Conservation (phyloP, 2,113 vertebrate genomes). For the Channa maculata region DNA sequence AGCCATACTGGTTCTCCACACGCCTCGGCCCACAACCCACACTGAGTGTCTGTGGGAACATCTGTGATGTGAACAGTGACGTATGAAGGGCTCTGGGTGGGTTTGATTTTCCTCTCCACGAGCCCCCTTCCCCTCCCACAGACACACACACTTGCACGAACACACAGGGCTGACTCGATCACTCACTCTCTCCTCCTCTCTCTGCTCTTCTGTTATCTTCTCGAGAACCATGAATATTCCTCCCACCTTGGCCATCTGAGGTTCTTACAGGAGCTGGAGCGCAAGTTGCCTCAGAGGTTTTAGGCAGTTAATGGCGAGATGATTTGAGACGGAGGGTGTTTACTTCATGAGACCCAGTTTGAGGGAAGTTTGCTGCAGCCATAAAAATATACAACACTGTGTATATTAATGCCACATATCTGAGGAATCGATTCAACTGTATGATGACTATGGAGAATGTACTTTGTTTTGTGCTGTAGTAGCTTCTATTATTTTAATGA, state of each 20-base stretch:
- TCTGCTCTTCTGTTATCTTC: slow-evolving; percentile 56
- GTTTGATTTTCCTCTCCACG: slow-evolving; percentile 74
- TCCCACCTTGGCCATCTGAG: slow-evolving; percentile 75
- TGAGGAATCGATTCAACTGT: too few relatives aligned
- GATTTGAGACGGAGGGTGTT: background rate
- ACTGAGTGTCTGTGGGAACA: slow-evolving; percentile 78
- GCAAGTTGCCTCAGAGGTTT: slow-evolving; percentile 33
- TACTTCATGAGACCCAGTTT: background rate
- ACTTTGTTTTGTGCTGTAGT: too few relatives aligned
- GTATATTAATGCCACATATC: too few relatives aligned
- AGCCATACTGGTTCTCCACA: slow-evolving; percentile 65
- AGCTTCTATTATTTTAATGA: too few relatives aligned
- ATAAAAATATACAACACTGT: background rate
- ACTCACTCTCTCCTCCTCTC: slow-evolving; percentile 43
- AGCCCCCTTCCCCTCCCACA: slow-evolving; percentile 69
- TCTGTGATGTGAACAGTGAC: slow-evolving; percentile 80
- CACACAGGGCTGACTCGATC: slow-evolving; percentile 34
- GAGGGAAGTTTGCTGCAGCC: slow-evolving; percentile 8
- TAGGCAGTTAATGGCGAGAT: background rate
- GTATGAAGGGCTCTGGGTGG: slow-evolving; percentile 76
- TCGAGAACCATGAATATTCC: slow-evolving; percentile 71
- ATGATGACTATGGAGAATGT: too few relatives aligned
- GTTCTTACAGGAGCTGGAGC: slow-evolving; percentile 35
- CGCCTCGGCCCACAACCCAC: slow-evolving; percentile 73
- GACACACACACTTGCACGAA: background rate